These are phyloP conservation scores for Conger conger DNA, from an alignment of 2,113 vertebrate species.

Conservation along the genomic window DNA sequence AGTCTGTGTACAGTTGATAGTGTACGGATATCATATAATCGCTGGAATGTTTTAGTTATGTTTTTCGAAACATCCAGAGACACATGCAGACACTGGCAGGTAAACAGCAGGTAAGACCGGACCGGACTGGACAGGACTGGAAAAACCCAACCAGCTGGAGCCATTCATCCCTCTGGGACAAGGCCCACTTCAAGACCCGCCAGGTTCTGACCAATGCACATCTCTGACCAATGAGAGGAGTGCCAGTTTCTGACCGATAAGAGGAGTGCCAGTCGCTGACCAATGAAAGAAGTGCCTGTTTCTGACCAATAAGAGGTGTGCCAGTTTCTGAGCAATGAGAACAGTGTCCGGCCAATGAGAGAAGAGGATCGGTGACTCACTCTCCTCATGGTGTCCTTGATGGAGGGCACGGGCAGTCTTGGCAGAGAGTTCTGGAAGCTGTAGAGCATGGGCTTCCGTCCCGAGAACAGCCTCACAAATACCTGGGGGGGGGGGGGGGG, in stretches of 20 bases:
- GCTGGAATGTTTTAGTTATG: too few species aligned
- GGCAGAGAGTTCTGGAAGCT: conserved; percentile 95
- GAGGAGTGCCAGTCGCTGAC: too few species aligned
- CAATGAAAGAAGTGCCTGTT: too few species aligned
- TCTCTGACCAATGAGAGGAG: too few species aligned
- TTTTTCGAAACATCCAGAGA: too few species aligned
- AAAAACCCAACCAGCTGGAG: not conserved
- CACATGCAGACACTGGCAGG: too few species aligned
- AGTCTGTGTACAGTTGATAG: too few species aligned
- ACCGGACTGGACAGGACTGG: too few species aligned
- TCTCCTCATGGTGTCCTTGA: conserved; percentile 83
- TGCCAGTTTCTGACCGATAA: not conserved
- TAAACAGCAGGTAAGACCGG: too few species aligned
- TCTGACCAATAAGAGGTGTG: too few species aligned
- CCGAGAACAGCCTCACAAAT: conserved; percentile 90
- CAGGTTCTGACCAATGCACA: not conserved
- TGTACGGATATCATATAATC: too few species aligned
- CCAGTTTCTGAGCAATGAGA: not conserved
- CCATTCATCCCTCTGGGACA: not conserved
- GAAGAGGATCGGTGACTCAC: conserved; percentile 58
- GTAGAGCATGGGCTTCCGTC: conserved; percentile 92
- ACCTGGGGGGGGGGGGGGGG: conserved; percentile 56
- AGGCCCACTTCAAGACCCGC: not conserved
- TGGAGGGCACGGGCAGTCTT: conserved; percentile 81
- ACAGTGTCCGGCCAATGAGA: too few species aligned